A percentile compares a stretch with the other conserved stretches of the same genome.
phyloP scores from a whole-genome alignment of 2,888 invertebrate genomes.

The Hirtodrosophila cameraria region DNA sequence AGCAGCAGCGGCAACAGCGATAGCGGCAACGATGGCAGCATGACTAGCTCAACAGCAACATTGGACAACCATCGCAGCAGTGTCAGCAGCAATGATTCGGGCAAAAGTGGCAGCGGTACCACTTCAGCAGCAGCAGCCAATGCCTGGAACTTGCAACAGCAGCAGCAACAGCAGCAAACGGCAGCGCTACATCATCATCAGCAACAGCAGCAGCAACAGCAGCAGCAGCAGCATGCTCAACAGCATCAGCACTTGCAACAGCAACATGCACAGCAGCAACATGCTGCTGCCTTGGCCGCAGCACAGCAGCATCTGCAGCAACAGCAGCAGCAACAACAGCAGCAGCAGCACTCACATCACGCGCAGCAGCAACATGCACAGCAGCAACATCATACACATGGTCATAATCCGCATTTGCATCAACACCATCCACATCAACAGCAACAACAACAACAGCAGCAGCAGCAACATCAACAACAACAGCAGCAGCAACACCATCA shows the following conservation, averaged over 20 bases:
- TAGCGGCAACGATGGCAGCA: constrained; percentile 36
- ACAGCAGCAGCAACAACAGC: constrained; percentile 55
- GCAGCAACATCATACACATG: constrained; percentile 62
- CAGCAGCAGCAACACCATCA: constrained; percentile 50
- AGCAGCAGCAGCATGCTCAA: constrained; percentile 48
- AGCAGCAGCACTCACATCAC: constrained; percentile 63
- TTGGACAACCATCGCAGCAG: constrained; percentile 46
- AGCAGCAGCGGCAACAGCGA: constrained; percentile 51
- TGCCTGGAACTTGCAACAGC: constrained; percentile 64
- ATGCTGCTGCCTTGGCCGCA: constrained; percentile 58
- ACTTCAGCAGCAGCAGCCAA: constrained; percentile 47
- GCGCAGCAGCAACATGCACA: constrained; percentile 66
- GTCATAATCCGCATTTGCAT: constrained; percentile 38
- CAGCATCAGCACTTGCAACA: constrained; percentile 66
- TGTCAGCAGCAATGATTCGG: constrained; percentile 47
- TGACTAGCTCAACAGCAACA: constrained; percentile 47
- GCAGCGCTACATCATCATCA: constrained; percentile 55
- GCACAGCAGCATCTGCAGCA: constrained; percentile 65
- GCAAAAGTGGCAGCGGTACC: constrained; percentile 31
- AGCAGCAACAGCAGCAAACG: constrained; percentile 42
- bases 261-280: constrained; percentile 76
- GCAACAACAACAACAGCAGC: constrained; percentile 62
- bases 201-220: constrained; percentile 51
- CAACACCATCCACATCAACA: constrained; percentile 63
- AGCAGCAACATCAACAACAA: constrained; percentile 58